phyloP scores from a whole-genome alignment of 2,888 invertebrate genomes.

The Carcina quercana region DNA sequence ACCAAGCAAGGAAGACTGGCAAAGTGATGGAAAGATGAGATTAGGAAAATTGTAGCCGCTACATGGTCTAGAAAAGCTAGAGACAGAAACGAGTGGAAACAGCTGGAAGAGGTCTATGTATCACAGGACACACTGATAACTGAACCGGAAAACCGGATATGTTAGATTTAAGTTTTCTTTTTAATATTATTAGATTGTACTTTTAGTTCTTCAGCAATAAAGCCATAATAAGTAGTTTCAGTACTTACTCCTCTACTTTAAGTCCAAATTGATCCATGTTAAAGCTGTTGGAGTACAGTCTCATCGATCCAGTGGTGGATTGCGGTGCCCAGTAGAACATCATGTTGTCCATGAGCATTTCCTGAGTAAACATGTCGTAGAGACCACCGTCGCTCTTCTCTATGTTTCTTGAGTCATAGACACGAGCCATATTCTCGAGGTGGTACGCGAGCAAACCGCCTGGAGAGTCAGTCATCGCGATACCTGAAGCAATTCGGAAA shows the following conservation, averaged over 20 bases:
- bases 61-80: no score
- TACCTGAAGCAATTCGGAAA: conserved; percentile 75
- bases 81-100: no score
- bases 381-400: conserved; percentile 76
- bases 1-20: no score
- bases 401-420: background rate
- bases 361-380: background rate
- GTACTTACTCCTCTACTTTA: background rate
- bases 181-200: no score
- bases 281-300: background rate
- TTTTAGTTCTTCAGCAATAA: no score
- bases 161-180: no score
- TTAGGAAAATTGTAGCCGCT: no score
- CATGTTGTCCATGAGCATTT: background rate
- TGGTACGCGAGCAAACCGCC: conserved; percentile 87
- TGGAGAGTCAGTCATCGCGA: conserved; percentile 82
- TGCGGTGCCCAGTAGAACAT: background rate
- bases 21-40: no score
- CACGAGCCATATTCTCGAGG: conserved; percentile 83
- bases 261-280: background rate
- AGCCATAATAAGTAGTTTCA: no score
- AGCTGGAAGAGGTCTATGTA: no score
- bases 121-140: no score
- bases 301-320: background rate
- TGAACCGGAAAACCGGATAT: no score